Percentiles rank a stretch among this genome's conserved stretches.
These are phyloP conservation scores for Lemur catta DNA, from an alignment of 2,797 vertebrate species.

Conservation along the genomic window DNA sequence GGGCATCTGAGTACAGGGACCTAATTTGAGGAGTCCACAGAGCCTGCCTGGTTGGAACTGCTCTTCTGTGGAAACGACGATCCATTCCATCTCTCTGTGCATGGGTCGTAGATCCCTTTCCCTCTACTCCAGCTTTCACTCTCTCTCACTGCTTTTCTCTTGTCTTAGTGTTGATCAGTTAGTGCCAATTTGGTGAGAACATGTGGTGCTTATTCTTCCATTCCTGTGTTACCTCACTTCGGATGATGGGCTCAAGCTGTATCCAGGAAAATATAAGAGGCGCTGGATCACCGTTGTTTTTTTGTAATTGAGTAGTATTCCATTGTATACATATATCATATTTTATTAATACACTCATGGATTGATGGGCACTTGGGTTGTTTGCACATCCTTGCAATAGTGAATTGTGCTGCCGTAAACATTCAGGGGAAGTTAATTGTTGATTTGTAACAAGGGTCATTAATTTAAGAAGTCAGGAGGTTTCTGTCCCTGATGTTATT, in stretches of 20 bases:
- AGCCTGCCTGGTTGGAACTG: not conserved
- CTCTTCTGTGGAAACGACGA: not conserved
- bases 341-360: too few species aligned
- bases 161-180: not conserved
- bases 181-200: too few species aligned
- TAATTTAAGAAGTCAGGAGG: not conserved
- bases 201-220: too few species aligned
- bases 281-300: too few species aligned
- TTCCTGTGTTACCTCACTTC: too few species aligned
- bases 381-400: too few species aligned
- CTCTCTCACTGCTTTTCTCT: not conserved
- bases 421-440: not conserved
- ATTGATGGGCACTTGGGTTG: too few species aligned
- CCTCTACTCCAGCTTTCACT: not conserved
- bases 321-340: too few species aligned
- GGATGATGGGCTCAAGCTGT: too few species aligned
- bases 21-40: slow-evolving; percentile 9
- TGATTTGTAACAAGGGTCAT: not conserved
- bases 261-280: too few species aligned
- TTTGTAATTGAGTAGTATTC: too few species aligned
- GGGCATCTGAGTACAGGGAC: slow-evolving; percentile 5
- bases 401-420: too few species aligned
- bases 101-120: not conserved
- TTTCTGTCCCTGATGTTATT: not conserved
- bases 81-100: not conserved